A percentile compares a stretch with the other conserved stretches of the same genome.
phyloP scores from a whole-genome alignment of 2,888 invertebrate genomes.

The Eupithecia tripunctaria region DNA sequence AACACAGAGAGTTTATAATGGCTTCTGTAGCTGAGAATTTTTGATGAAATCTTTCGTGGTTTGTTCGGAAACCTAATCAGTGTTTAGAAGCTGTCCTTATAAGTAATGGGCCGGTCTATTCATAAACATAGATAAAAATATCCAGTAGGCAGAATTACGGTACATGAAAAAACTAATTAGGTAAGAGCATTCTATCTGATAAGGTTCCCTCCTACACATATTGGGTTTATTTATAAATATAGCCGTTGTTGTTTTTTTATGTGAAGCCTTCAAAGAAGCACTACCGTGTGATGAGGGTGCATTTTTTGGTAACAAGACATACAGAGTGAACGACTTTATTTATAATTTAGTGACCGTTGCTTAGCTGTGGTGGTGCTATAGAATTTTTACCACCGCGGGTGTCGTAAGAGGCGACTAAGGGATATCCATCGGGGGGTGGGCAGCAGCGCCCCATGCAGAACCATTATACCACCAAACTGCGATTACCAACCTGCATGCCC shows the following conservation, averaged over 20 bases:
- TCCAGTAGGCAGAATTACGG: constrained; percentile 51
- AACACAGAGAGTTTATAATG: constrained; percentile 36
- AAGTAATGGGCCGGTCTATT: constrained; percentile 67
- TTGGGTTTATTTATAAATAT: neutral
- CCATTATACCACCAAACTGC: too few relatives aligned
- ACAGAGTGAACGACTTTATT: too few relatives aligned
- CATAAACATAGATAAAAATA: constrained; percentile 70
- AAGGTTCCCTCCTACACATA: constrained; percentile 37
- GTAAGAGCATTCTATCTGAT: constrained; percentile 50
- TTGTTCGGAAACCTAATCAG: constrained; percentile 72
- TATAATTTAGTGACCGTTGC: too few relatives aligned
- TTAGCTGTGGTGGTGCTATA: too few relatives aligned
- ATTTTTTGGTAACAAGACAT: too few relatives aligned
- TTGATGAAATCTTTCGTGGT: constrained; percentile 42
- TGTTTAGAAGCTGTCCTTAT: constrained; percentile 68
- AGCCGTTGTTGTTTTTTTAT: neutral
- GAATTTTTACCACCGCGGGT: too few relatives aligned
- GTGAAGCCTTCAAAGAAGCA: neutral
- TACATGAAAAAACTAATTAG: constrained; percentile 66
- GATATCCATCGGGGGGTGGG: too few relatives aligned
- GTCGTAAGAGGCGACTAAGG: too few relatives aligned
- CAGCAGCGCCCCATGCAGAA: too few relatives aligned
- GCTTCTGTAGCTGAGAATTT: constrained; percentile 21
- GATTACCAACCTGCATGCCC: too few relatives aligned
- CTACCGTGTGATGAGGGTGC: too few relatives aligned